These are phyloP conservation scores for Lomographa bimaculata DNA, from an alignment of 2,888 invertebrate species.

Conservation along the genomic window DNA sequence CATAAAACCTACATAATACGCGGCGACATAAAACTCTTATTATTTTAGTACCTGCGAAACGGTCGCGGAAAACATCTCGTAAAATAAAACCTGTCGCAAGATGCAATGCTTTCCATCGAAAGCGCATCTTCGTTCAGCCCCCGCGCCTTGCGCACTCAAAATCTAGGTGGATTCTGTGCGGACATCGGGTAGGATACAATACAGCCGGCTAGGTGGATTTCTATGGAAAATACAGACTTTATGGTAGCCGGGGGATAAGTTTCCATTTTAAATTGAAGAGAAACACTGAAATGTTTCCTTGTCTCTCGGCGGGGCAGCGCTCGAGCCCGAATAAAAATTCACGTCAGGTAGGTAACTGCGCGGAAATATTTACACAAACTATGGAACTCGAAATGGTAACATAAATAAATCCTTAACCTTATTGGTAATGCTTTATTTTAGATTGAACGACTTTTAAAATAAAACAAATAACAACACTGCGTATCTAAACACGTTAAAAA, in stretches of 20 bases:
- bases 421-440: constrained; percentile 35
- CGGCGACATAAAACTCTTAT: constrained; percentile 80
- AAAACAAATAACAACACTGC: constrained; percentile 14
- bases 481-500: constrained; percentile 9
- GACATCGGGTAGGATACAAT: constrained; percentile 76
- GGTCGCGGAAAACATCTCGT: constrained; percentile 77
- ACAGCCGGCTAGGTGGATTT: constrained; percentile 72
- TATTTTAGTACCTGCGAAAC: constrained; percentile 82
- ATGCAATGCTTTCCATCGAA: constrained; percentile 58
- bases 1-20: constrained; percentile 81
- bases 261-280: constrained; percentile 82
- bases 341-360: constrained; percentile 69
- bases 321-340: constrained; percentile 75
- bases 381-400: constrained; percentile 56
- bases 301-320: constrained; percentile 67
- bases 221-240: constrained; percentile 82
- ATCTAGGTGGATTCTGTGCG: constrained; percentile 76
- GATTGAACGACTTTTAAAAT: constrained; percentile 29
- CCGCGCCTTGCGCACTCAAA: constrained; percentile 64
- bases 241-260: constrained; percentile 80
- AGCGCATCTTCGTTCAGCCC: constrained; percentile 50
- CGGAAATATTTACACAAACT: constrained; percentile 73
- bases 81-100: constrained; percentile 75
- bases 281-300: constrained; percentile 77
- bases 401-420: constrained; percentile 51